These are phyloP conservation scores for Harpagifer antarcticus DNA, from an alignment of 2,797 vertebrate genomes.

Conservation along the genomic window DNA sequence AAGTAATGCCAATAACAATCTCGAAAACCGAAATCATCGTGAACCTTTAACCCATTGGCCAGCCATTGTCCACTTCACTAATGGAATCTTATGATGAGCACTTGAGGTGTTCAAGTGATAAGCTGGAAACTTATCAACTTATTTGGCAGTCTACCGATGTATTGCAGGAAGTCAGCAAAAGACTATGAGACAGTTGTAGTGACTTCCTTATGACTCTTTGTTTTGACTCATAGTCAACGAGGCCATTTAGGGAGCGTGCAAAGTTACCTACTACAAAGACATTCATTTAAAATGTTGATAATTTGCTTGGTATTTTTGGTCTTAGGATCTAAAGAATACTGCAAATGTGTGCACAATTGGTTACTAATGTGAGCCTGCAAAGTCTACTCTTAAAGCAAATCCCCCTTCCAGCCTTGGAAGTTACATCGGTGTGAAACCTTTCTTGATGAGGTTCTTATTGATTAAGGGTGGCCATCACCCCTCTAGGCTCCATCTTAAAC, in stretches of 20 bases:
- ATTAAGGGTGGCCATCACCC: constrained; percentile 75
- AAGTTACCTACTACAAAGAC: neutral
- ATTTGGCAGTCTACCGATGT: constrained; percentile 3
- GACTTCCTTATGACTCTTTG: neutral
- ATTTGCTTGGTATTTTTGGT: too few relatives aligned
- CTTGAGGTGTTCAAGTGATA: constrained; percentile 16
- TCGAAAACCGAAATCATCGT: constrained; percentile 21
- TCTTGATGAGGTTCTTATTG: constrained; percentile 79
- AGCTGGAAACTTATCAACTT: neutral
- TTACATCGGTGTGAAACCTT: constrained; percentile 62
- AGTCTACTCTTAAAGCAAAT: constrained; percentile 49
- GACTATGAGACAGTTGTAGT: neutral
- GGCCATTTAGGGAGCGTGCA: neutral
- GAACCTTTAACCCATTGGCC: constrained; percentile 45
- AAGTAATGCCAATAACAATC: neutral
- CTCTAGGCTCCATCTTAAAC: constrained; percentile 71
- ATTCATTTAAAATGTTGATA: too few relatives aligned
- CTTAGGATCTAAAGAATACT: neutral
- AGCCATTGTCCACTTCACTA: constrained; percentile 42
- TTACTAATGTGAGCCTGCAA: constrained; percentile 34
- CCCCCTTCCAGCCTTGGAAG: constrained; percentile 31
- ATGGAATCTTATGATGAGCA: constrained; percentile 52
- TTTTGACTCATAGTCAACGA: too few relatives aligned
- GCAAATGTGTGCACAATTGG: constrained; percentile 1
- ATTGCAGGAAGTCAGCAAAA: constrained; percentile 1